A percentile compares a stretch with the other conserved stretches of the same genome.
phyloP scores from a whole-genome alignment of 2,113 vertebrate genomes.

The Crotalus viridis region DNA sequence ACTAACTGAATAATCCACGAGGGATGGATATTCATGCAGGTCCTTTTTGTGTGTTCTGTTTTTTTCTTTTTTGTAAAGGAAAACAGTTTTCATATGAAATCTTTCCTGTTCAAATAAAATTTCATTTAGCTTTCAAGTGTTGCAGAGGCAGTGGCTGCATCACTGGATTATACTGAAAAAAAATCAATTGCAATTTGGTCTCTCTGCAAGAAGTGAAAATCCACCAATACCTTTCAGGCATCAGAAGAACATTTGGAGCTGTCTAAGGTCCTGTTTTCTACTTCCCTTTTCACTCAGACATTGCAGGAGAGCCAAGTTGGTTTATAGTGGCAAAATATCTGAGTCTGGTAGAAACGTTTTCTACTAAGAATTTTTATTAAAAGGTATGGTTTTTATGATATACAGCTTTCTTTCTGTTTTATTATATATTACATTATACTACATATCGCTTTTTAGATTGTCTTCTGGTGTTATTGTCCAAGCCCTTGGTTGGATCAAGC shows the following conservation, averaged over 20 bases:
- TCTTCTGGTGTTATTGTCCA: neutral
- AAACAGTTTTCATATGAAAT: neutral
- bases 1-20: neutral
- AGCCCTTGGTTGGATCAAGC: neutral
- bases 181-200: neutral
- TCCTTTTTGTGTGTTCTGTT: neutral
- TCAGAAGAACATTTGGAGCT: neutral
- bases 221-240: neutral
- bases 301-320: neutral
- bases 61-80: neutral
- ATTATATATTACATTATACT: neutral
- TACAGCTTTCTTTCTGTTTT: neutral
- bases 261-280: neutral
- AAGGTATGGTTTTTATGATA: neutral
- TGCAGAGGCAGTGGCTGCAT: neutral
- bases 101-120: neutral
- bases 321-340: neutral
- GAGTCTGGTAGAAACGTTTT: neutral
- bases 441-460: neutral
- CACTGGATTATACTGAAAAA: neutral
- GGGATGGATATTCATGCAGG: neutral
- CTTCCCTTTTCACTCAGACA: neutral
- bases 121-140: neutral
- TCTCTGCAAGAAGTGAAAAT: neutral
- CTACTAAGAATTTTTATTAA: neutral